phyloP scores from a whole-genome alignment of 2,113 vertebrate genomes.

The Sander vitreus region DNA sequence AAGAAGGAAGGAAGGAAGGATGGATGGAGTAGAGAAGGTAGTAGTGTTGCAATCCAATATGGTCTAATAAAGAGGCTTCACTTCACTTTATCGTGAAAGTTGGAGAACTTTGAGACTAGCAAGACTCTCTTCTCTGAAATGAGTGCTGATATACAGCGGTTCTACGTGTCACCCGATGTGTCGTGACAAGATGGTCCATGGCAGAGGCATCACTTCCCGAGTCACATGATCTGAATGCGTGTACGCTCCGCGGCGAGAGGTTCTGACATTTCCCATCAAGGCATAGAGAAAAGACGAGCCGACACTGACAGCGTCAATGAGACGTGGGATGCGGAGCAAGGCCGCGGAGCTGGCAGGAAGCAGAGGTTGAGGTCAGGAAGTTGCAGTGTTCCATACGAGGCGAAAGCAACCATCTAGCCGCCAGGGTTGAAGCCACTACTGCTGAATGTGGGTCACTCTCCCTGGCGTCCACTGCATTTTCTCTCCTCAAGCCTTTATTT shows the following conservation, averaged over 20 bases:
- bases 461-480: conserved; percentile 20
- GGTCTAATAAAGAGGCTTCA: not conserved
- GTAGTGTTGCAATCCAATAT: not conserved
- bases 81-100: conserved; percentile 4
- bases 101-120: conserved; percentile 21
- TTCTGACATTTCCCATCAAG: conserved; percentile 63
- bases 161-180: conserved; percentile 40
- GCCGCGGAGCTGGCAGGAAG: conserved; percentile 51
- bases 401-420: conserved; percentile 28
- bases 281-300: conserved; percentile 25
- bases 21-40: not conserved
- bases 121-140: conserved; percentile 28
- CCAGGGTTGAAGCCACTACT: conserved; percentile 47
- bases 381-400: conserved; percentile 34
- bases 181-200: conserved; percentile 41
- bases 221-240: conserved; percentile 40
- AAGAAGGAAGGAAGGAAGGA: not conserved
- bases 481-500: conserved; percentile 46
- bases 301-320: conserved; percentile 34
- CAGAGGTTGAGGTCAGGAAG: conserved; percentile 57
- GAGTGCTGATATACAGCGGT: conserved; percentile 49
- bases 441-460: conserved; percentile 71
- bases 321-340: conserved; percentile 26
- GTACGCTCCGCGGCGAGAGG: conserved; percentile 13
- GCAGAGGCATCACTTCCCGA: conserved; percentile 38